Conservation (phyloP, 1,140 invertebrate species). For the Drosophila melanica region DNA sequence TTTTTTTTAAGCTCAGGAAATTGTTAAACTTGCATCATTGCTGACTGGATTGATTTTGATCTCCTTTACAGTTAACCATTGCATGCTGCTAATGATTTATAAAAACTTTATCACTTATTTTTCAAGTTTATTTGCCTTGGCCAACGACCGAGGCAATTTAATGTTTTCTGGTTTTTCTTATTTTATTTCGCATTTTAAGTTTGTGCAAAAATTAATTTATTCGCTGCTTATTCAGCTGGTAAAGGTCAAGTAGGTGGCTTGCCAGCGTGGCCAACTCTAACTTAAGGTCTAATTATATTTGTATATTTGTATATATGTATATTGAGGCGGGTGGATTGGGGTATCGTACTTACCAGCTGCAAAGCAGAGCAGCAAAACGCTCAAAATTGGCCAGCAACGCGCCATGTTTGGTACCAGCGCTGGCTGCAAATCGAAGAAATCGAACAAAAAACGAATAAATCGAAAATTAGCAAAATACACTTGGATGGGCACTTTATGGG, state of each 20-base stretch:
- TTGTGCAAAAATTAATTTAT: constrained; percentile 52
- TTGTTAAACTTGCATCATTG: constrained; percentile 38
- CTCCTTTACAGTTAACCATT: constrained; percentile 15
- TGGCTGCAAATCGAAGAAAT: constrained; percentile 55
- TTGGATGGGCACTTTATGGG: constrained; percentile 18
- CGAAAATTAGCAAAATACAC: constrained; percentile 42
- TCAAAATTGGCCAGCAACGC: constrained; percentile 76
- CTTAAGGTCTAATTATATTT: constrained; percentile 16
- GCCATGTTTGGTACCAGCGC: constrained; percentile 71
- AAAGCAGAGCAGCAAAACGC: constrained; percentile 70
- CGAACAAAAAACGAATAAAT: constrained; percentile 27
- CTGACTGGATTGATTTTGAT: constrained; percentile 10
- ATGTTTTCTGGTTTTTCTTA: constrained; percentile 14
- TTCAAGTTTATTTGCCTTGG: constrained; percentile 72
- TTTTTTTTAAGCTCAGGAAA: constrained; percentile 29
- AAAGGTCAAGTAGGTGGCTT: constrained; percentile 64
- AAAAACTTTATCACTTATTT: constrained; percentile 37
- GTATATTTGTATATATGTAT: neutral
- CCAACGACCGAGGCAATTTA: constrained; percentile 48
- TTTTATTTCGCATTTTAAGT: constrained; percentile 16
- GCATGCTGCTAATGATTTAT: constrained; percentile 66
- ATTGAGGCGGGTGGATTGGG: no score
- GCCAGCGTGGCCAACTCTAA: constrained; percentile 42
- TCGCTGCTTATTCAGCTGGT: constrained; percentile 49
- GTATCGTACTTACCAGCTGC: constrained; percentile 73